Evolutionary conservation across 2,797 vertebrate genomes (phyloP).

Genomic region (Pseudochromis fuscus): DNA sequence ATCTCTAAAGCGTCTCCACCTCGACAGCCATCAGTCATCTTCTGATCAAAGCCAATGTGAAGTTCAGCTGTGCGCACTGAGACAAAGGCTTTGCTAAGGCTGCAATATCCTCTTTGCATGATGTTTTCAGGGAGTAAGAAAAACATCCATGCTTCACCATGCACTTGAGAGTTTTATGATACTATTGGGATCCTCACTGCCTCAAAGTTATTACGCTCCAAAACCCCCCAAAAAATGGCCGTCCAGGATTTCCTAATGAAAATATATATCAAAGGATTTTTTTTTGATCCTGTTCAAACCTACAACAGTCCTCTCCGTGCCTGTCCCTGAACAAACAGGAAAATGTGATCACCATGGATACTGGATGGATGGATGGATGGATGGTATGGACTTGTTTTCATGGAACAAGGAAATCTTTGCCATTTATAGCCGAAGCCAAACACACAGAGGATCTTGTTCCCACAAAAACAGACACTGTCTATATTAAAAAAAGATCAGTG

Average conservation of each 20-base stretch:
- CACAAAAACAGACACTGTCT: slow-evolving; percentile 66
- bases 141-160: neutral
- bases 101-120: neutral
- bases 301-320: slow-evolving; percentile 42
- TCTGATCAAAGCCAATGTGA: slow-evolving; percentile 20
- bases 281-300: slow-evolving; percentile 33
- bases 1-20: slow-evolving; percentile 5
- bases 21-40: slow-evolving; percentile 19
- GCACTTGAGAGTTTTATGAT: slow-evolving; percentile 25
- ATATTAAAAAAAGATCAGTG: slow-evolving; percentile 74
- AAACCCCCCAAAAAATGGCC: neutral
- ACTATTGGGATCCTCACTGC: neutral
- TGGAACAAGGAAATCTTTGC: slow-evolving; percentile 68
- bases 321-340: slow-evolving; percentile 41
- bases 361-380: slow-evolving; percentile 44
- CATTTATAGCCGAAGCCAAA: slow-evolving; percentile 70
- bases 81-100: neutral
- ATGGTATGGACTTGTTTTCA: slow-evolving; percentile 69
- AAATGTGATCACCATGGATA: slow-evolving; percentile 34
- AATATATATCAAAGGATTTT: slow-evolving; percentile 25
- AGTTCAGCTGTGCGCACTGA: slow-evolving; percentile 5
- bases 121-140: neutral
- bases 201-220: slow-evolving; percentile 2
- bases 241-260: neutral
- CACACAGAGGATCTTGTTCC: slow-evolving; percentile 69